Evolutionary conservation across 2,113 vertebrate species (phyloP).

Genomic region (Microcebus murinus): DNA sequence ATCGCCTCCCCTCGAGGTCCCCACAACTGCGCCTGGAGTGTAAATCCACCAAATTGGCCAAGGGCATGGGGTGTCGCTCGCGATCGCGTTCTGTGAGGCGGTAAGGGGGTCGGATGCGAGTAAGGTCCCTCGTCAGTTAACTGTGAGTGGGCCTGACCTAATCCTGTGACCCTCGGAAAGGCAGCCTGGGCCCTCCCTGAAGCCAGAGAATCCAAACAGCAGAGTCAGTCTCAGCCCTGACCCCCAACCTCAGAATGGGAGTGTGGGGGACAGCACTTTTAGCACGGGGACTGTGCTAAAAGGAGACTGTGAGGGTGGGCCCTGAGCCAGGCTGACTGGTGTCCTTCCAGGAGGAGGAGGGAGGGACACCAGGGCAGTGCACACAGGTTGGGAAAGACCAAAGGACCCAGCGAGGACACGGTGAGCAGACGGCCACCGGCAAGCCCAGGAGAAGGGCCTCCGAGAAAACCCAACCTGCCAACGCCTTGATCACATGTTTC

Average conservation of each 20-base stretch:
- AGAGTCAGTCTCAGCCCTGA: not conserved
- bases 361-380: too few relatives aligned
- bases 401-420: not conserved
- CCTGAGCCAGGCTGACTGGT: not conserved
- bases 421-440: not conserved
- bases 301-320: not conserved
- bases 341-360: not conserved
- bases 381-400: not conserved
- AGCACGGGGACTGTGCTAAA: not conserved
- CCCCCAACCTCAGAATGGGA: not conserved
- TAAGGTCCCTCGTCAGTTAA: not conserved
- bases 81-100: not conserved
- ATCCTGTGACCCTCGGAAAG: not conserved
- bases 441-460: not conserved
- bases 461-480: not conserved
- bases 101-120: not conserved
- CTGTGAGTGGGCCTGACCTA: not conserved
- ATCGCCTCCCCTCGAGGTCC: not conserved
- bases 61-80: rapidly evolving
- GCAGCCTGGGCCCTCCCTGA: not conserved
- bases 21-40: not conserved
- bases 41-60: not conserved
- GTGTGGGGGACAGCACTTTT: not conserved
- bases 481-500: too few relatives aligned
- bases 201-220: not conserved